Percentiles rank a stretch among this genome's conserved stretches.
These are phyloP conservation scores for Acanthurus lineatus DNA, from an alignment of 2,797 vertebrate genomes.

Conservation along the genomic window DNA sequence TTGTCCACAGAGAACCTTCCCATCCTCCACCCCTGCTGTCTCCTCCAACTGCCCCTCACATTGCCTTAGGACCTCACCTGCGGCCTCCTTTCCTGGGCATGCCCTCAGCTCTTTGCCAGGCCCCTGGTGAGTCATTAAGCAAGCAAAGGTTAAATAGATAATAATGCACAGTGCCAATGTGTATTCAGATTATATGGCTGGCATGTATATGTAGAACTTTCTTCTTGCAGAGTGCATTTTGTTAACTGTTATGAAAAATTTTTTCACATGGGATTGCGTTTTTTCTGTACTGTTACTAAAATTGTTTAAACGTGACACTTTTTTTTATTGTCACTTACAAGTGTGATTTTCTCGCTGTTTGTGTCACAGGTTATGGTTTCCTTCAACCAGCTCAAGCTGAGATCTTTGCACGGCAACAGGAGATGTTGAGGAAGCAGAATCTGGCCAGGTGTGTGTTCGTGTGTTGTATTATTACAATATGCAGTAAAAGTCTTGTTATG, in stretches of 20 bases:
- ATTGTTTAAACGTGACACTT: not conserved
- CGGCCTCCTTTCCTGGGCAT: conserved; percentile 95
- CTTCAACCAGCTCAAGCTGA: conserved; percentile 95
- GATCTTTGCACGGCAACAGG: conserved; percentile 95
- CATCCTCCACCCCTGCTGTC: conserved; percentile 94
- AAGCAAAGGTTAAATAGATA: not conserved
- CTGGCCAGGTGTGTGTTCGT: conserved; percentile 89
- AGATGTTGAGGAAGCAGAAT: conserved; percentile 96
- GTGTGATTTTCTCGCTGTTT: not conserved
- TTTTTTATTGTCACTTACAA: not conserved
- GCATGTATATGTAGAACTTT: not conserved
- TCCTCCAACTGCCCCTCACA: conserved; percentile 94
- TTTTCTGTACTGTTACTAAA: not conserved
- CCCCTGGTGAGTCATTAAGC: conserved; percentile 89
- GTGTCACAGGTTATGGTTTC: conserved; percentile 91
- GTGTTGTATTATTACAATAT: not conserved
- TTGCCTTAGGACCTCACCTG: conserved; percentile 94
- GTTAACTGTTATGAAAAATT: not conserved
- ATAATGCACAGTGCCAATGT: not conserved
- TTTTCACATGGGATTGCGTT: not conserved
- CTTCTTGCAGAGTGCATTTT: not conserved
- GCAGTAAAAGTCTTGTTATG: not conserved
- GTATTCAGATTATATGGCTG: not conserved
- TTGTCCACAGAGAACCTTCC: conserved; percentile 86
- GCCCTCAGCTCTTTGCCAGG: conserved; percentile 95